Evolutionary conservation across 2,113 vertebrate species (phyloP).

Genomic region (Anolis sagrei): DNA sequence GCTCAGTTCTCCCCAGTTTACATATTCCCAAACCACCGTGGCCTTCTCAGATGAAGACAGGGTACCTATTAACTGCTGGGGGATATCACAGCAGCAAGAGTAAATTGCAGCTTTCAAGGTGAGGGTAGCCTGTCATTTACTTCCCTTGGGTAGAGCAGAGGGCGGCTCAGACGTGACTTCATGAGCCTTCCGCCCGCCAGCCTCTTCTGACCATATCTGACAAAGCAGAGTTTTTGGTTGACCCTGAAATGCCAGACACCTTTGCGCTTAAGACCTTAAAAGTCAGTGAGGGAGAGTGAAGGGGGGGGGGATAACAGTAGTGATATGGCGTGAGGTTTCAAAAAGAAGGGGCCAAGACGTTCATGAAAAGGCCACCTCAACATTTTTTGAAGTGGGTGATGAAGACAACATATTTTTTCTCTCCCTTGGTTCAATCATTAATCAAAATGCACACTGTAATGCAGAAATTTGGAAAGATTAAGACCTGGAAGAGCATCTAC

Average conservation of each 20-base stretch:
- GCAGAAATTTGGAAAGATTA: not conserved
- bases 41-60: conserved; percentile 48
- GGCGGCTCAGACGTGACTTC: conserved; percentile 34
- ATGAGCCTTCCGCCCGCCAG: not conserved
- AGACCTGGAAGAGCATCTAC: not conserved
- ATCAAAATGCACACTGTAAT: not conserved
- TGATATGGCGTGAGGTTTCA: not conserved
- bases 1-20: conserved; percentile 42
- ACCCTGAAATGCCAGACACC: not conserved
- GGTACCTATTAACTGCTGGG: conserved; percentile 63
- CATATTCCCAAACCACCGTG: conserved; percentile 40
- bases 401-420: not conserved
- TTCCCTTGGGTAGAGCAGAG: conserved; percentile 39
- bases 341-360: not conserved
- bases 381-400: not conserved
- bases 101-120: conserved; percentile 56
- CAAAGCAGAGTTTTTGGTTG: not conserved
- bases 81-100: conserved; percentile 34
- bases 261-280: not conserved
- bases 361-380: not conserved
- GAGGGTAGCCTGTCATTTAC: conserved; percentile 39
- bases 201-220: conserved; percentile 12
- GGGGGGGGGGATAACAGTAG: too few relatives aligned
- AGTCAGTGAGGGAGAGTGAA: not conserved
- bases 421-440: not conserved